These are phyloP conservation scores for Anas acuta DNA, from an alignment of 2,797 vertebrate species.

Conservation along the genomic window DNA sequence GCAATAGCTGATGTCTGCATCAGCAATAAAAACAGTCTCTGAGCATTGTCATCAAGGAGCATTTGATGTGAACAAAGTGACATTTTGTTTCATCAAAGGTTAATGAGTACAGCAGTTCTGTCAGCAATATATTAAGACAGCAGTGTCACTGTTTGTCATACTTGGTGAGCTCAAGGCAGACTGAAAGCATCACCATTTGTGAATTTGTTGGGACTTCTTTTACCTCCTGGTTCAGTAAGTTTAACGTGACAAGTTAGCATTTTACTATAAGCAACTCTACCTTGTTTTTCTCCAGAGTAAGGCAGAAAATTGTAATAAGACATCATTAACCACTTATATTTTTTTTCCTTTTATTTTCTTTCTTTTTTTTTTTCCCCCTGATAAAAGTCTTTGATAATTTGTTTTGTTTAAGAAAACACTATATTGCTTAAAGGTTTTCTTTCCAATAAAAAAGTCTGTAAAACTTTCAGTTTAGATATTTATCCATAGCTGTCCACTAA, in stretches of 20 bases:
- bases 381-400: background rate
- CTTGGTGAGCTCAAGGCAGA: constrained; percentile 8
- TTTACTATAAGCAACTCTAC: background rate
- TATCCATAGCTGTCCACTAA: background rate
- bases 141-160: constrained; percentile 48
- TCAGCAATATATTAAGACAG: constrained; percentile 63
- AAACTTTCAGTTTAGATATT: background rate
- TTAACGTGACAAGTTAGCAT: background rate
- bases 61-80: constrained; percentile 71
- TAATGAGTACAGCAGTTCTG: constrained; percentile 68
- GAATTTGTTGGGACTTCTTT: background rate
- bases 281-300: background rate
- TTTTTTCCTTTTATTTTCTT: no score
- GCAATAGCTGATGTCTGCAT: constrained; percentile 52
- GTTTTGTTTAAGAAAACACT: background rate
- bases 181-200: background rate
- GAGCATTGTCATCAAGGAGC: constrained; percentile 52
- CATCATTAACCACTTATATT: background rate
- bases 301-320: background rate
- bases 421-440: background rate
- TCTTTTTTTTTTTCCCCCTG: background rate
- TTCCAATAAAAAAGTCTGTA: background rate
- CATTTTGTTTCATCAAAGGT: constrained; percentile 68
- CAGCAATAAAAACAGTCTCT: constrained; percentile 57
- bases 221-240: background rate